Conservation (phyloP, 1,140 invertebrate genomes). For the Papilio xuthus region DNA sequence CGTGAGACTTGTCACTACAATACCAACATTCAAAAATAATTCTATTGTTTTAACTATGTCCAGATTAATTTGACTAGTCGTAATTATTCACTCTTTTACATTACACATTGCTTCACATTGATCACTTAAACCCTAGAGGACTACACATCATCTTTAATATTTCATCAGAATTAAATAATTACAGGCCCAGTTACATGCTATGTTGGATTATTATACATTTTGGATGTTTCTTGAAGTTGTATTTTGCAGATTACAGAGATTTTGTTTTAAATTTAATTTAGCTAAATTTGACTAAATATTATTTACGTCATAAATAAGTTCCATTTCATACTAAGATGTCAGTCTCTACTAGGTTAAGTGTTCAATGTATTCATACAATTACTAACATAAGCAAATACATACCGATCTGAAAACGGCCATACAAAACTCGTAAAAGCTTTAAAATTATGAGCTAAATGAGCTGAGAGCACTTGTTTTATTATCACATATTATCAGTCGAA, state of each 20-base stretch:
- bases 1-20: constrained; percentile 39
- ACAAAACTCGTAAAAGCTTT: constrained; percentile 72
- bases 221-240: too few species aligned
- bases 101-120: neutral
- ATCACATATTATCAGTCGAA: constrained; percentile 81
- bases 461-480: constrained; percentile 77
- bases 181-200: too few species aligned
- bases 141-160: neutral
- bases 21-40: constrained; percentile 42
- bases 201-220: too few species aligned
- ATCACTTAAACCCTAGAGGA: neutral
- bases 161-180: neutral
- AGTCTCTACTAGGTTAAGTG: neutral
- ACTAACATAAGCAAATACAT: constrained; percentile 60
- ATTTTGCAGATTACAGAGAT: too few species aligned
- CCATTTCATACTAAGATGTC: neutral
- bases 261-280: too few species aligned
- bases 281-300: too few species aligned
- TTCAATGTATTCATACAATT: constrained; percentile 31
- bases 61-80: constrained; percentile 53
- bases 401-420: constrained; percentile 53
- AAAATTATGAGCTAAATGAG: constrained; percentile 73
- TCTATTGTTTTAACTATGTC: constrained; percentile 42
- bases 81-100: constrained; percentile 43
- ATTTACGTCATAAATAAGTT: too few species aligned